Evolutionary conservation across 1,140 invertebrate genomes (phyloP).

Genomic region (Drosophila aff.): DNA sequence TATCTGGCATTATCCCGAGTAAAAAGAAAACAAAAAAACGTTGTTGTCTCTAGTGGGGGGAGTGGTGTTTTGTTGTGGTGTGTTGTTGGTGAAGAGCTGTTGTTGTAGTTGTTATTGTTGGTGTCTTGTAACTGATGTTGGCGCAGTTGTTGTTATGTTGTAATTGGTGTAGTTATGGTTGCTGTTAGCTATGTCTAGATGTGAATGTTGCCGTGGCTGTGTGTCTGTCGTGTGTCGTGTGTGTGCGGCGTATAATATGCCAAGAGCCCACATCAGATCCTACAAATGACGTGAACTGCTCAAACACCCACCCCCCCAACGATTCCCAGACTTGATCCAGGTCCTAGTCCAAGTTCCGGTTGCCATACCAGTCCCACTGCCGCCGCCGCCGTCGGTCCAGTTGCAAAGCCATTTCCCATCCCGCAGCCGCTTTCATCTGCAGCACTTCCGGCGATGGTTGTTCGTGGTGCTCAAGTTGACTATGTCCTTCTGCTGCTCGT

Average conservation of each 20-base stretch:
- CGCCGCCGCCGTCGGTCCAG: constrained; percentile 17
- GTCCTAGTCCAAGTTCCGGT: constrained; percentile 23
- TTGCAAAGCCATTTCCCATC: constrained; percentile 28
- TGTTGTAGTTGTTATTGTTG: constrained; percentile 7
- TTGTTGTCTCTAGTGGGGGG: constrained; percentile 41
- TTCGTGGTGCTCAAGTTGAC: constrained; percentile 85
- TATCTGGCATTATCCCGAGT: constrained; percentile 67
- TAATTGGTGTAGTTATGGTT: constrained; percentile 16
- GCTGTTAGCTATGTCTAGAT: constrained; percentile 53
- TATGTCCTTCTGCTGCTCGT: constrained; percentile 86
- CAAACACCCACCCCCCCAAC: constrained; percentile 53
- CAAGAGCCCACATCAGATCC: constrained; percentile 46
- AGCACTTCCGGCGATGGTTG: constrained; percentile 70
- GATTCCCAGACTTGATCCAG: constrained; percentile 24
- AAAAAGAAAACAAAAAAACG: constrained; percentile 57
- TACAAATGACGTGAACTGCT: constrained; percentile 59
- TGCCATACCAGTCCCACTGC: constrained; percentile 17
- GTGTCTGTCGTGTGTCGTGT: constrained; percentile 27
- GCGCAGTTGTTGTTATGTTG: constrained; percentile 13
- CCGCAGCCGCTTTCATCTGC: constrained; percentile 75
- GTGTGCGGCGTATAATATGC: constrained; percentile 23
- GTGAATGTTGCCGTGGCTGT: constrained; percentile 31
- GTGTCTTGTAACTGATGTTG: constrained; percentile 2
- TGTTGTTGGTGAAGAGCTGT: constrained; percentile 19
- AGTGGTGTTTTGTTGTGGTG: constrained; percentile 15